Evolutionary conservation across 1,140 invertebrate species (phyloP).

Genomic region (Zophobas morio): DNA sequence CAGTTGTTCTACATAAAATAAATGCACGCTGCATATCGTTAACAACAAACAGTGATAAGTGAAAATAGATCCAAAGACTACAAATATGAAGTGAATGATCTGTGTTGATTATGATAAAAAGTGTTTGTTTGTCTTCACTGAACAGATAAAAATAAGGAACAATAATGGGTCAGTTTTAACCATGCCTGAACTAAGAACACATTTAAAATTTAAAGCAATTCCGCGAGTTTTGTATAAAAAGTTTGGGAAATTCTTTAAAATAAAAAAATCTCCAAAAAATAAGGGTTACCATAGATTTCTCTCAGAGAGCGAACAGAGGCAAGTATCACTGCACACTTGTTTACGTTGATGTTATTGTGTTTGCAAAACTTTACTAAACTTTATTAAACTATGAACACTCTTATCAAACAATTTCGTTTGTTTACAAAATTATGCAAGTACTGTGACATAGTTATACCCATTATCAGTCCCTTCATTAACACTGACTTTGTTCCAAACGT

Average conservation of each 20-base stretch:
- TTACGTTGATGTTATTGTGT: conserved; percentile 35
- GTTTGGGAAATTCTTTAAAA: conserved; percentile 58
- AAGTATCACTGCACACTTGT: conserved; percentile 41
- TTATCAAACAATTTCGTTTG: conserved; percentile 31
- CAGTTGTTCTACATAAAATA: conserved; percentile 3
- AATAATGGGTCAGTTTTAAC: conserved; percentile 42
- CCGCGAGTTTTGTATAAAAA: conserved; percentile 51
- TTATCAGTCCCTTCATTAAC: conserved; percentile 12
- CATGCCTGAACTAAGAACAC: conserved; percentile 53
- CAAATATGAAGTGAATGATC: conserved; percentile 26
- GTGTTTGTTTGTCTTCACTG: conserved; percentile 41
- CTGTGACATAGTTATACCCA: neutral
- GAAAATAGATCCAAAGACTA: conserved; percentile 11
- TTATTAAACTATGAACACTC: conserved; percentile 32
- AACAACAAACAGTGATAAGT: neutral
- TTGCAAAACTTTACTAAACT: conserved; percentile 21
- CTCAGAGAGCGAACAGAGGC: conserved; percentile 65
- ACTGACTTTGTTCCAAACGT: neutral
- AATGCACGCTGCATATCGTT: neutral
- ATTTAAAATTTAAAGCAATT: conserved; percentile 49
- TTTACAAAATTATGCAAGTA: conserved; percentile 37
- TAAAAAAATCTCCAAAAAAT: conserved; percentile 62
- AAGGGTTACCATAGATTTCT: conserved; percentile 63
- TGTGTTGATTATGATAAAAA: conserved; percentile 34
- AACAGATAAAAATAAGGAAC: conserved; percentile 29